phyloP scores from a whole-genome alignment of 2,113 vertebrate species.

The Climacteris rufus region DNA sequence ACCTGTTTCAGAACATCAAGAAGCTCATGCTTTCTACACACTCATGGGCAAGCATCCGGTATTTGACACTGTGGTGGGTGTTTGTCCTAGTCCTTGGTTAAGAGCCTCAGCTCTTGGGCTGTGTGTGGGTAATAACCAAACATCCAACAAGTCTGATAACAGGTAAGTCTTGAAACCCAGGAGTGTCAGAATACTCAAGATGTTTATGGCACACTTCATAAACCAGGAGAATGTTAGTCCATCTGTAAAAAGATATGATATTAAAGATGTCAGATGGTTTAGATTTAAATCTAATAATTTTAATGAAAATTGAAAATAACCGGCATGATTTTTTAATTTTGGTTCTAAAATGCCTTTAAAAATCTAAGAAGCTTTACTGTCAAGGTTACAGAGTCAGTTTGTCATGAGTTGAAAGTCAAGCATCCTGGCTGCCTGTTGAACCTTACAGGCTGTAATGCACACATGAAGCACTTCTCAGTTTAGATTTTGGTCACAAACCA shows the following conservation, averaged over 20 bases:
- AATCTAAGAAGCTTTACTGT: neutral
- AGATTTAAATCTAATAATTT: neutral
- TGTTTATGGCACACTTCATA: neutral
- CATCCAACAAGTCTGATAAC: neutral
- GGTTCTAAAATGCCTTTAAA: neutral
- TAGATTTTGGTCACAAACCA: neutral
- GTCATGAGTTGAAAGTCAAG: neutral
- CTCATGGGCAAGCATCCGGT: neutral
- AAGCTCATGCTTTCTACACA: neutral
- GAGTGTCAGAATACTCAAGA: neutral
- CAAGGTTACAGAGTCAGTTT: neutral
- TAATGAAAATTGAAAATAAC: neutral
- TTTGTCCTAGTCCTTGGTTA: neutral
- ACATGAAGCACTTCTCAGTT: neutral
- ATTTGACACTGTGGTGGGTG: neutral
- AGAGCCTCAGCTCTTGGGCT: neutral
- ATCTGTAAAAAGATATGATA: neutral
- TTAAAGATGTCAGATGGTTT: neutral
- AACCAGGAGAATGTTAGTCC: neutral
- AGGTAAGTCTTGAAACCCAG: neutral
- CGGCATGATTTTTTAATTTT: neutral
- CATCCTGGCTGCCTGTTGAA: neutral
- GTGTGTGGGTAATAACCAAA: neutral
- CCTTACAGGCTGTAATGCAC: neutral
- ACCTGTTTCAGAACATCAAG: neutral